Base-by-base conservation (phyloP, 1,140 invertebrate species). In the Saccostrea glomerata region DNA sequence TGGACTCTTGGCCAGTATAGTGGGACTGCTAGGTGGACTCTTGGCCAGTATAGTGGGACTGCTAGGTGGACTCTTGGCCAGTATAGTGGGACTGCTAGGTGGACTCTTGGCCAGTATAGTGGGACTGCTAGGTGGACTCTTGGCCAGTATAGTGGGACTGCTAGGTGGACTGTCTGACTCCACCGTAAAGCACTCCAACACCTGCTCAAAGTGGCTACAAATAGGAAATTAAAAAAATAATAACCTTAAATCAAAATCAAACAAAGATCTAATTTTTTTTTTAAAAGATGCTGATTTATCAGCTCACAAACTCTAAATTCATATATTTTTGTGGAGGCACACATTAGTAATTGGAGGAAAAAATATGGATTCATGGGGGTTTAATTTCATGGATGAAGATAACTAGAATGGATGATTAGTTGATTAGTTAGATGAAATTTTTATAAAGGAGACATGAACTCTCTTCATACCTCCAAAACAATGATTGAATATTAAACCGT, bases 171-270 rank as follows among this genome's bases (percentile, higher is more conserved):
- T 92, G 25, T 89, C 86, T 25, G 91, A 89, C 73, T 91, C 83
- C 70, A 87, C 86, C 56, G 91, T 88, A 89, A 95, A 95, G 36
- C 92, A 88, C 20, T 94, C 92, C 90, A 95, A 92, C 20, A 95
- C 86, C 4, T 88, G 86, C 58, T 94, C 92, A 93, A 95, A 95
- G 88, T 92, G 85, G 11, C 94, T 95, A 87, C 12, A 89, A 92
- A 55, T 60, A 84, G 36, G 30, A 36, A 36, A 36, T 36, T 36
- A 36, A 36, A 36, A 36, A 36, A 36, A 36, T 36, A 36, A 36
- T 36, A 36, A 36, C 30, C 30, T 36, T 36, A 36, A 36, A 36
- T 36, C 30, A 36, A 36, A 36, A 36, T 36, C 30, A 36, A 36
- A 36, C 30, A 36, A 36, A 36, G 30, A 36, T 36, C 30, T 36